Evolutionary conservation across 2,113 vertebrate species (phyloP).

Genomic region (Phalacrocorax pelagicus): DNA sequence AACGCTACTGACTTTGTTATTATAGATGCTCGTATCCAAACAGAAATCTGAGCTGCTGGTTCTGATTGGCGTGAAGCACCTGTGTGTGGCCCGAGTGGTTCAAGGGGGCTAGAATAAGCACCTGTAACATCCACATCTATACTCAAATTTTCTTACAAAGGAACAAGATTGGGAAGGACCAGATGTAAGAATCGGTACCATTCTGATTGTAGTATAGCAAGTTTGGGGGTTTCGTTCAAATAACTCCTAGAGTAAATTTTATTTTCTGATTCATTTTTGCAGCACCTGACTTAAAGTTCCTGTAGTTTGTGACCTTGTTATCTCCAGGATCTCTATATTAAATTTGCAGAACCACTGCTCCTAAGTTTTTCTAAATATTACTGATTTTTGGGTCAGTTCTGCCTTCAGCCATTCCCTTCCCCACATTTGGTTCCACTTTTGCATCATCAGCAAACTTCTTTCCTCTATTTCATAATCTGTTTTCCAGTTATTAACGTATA

Average conservation of each 20-base stretch:
- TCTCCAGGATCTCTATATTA: background rate
- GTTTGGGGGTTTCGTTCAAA: background rate
- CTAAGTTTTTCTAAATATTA: background rate
- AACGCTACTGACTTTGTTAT: background rate
- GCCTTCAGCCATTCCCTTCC: background rate
- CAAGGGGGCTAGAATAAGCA: background rate
- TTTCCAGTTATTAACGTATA: constrained; percentile 6
- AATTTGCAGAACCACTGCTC: background rate
- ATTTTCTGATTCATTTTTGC: background rate
- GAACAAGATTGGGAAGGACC: background rate
- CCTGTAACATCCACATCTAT: background rate
- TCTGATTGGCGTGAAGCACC: background rate
- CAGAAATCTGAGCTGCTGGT: background rate
- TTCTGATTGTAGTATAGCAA: background rate
- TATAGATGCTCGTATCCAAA: background rate
- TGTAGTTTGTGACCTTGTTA: constrained; percentile 16
- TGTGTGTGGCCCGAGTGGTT: background rate
- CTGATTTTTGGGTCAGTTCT: background rate
- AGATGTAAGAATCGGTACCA: background rate
- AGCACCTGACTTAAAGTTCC: background rate
- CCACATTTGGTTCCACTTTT: background rate
- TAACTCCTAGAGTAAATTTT: background rate
- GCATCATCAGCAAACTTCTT: constrained; percentile 7
- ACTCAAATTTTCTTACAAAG: background rate
- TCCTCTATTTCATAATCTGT: background rate